phyloP scores from a whole-genome alignment of 2,113 vertebrate species.

The Albula goreensis region DNA sequence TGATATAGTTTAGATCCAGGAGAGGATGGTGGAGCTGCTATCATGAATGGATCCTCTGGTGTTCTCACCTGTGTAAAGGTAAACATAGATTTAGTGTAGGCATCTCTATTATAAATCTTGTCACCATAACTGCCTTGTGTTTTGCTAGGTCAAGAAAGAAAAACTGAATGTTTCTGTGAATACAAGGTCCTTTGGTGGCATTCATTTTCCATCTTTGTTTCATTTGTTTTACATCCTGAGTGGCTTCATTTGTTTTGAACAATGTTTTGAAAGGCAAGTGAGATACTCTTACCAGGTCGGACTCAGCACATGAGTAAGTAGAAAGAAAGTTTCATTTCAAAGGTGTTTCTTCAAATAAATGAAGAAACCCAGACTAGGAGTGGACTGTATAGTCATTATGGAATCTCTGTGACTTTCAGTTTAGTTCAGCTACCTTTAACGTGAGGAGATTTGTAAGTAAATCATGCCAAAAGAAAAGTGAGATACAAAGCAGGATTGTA shows the following conservation, averaged over 20 bases:
- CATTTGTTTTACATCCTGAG: background rate
- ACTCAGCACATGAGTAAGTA: background rate
- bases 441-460: background rate
- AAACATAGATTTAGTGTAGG: too few species aligned
- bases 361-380: background rate
- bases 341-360: background rate
- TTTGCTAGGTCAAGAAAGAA: too few species aligned
- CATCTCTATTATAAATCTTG: too few species aligned
- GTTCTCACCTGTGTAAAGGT: too few species aligned
- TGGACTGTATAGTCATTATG: background rate
- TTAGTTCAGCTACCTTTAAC: background rate
- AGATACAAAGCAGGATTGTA: background rate
- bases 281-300: background rate
- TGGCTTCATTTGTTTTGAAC: background rate
- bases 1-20: background rate
- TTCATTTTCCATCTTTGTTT: too few species aligned
- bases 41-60: too few species aligned
- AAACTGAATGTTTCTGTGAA: too few species aligned
- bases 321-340: background rate
- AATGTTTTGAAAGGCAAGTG: background rate
- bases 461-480: background rate
- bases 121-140: too few species aligned
- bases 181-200: too few species aligned
- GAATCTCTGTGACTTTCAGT: background rate
- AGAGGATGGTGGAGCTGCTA: too few species aligned